phyloP scores from a whole-genome alignment of 2,113 vertebrate genomes.

The Oncorhynchus nerka region DNA sequence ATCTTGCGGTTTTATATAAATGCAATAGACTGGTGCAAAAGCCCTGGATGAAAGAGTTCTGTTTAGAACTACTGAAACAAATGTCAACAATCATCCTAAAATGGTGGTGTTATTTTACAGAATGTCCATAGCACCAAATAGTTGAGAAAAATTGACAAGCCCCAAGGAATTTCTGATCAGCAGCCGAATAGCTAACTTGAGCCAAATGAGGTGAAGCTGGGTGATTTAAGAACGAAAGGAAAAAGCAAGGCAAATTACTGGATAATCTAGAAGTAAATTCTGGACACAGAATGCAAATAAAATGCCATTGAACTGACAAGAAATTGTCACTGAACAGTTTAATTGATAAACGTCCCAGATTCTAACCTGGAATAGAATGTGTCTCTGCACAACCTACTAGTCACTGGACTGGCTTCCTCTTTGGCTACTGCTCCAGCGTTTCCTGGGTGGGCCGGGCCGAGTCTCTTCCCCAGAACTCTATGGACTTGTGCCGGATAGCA shows the following conservation, averaged over 20 bases:
- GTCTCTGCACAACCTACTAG: neutral
- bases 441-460: neutral
- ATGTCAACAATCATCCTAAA: neutral
- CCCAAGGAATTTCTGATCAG: no score
- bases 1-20: neutral
- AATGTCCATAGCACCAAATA: neutral
- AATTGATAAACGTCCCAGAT: neutral
- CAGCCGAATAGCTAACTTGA: no score
- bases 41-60: neutral
- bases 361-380: neutral
- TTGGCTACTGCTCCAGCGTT: neutral
- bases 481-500: constrained; percentile 83
- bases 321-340: neutral
- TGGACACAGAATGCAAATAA: neutral
- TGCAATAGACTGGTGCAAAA: neutral
- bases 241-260: neutral
- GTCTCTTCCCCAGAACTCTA: constrained; percentile 74
- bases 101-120: neutral
- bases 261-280: neutral
- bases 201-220: neutral
- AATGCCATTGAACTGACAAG: neutral
- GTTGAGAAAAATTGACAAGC: no score
- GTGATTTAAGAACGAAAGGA: neutral
- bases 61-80: neutral
- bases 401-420: neutral